A percentile compares a stretch with the other conserved stretches of the same genome.
Evolutionary conservation across 2,888 invertebrate species (phyloP).

Genomic region (Rotaria socialis): DNA sequence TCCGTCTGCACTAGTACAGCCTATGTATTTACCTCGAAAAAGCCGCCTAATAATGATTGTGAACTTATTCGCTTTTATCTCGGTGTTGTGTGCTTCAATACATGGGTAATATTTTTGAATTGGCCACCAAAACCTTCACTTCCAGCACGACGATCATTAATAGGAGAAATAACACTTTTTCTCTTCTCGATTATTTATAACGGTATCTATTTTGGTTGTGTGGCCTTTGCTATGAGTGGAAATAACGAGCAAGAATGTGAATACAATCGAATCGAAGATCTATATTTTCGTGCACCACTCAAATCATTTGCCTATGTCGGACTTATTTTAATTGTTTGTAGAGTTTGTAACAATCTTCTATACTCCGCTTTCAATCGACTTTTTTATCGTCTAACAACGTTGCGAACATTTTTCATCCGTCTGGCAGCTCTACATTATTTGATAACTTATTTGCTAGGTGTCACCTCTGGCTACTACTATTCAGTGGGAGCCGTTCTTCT

Average conservation of each 20-base stretch:
- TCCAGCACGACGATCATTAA: neutral
- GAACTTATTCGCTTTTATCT: neutral
- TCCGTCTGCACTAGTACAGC: neutral
- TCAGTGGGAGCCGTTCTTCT: neutral
- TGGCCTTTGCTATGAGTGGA: neutral
- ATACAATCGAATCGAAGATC: neutral
- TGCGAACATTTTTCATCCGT: neutral
- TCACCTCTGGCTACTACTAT: neutral
- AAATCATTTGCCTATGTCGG: neutral
- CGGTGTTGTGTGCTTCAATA: neutral
- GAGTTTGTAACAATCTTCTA: neutral
- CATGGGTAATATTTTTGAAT: neutral
- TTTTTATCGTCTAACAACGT: neutral
- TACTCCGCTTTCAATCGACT: neutral
- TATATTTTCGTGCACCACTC: neutral
- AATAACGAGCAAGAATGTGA: neutral
- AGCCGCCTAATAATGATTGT: neutral
- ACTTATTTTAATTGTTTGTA: neutral
- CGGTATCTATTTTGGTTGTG: neutral
- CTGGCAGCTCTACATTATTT: neutral
- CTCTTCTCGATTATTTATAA: neutral
- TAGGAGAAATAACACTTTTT: neutral
- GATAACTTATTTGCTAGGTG: neutral
- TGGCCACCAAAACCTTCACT: neutral
- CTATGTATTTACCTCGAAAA: neutral